Percentiles rank a stretch among this genome's conserved stretches.
Evolutionary conservation across 2,888 invertebrate genomes (phyloP).

Genomic region (Eledone cirrhosa): DNA sequence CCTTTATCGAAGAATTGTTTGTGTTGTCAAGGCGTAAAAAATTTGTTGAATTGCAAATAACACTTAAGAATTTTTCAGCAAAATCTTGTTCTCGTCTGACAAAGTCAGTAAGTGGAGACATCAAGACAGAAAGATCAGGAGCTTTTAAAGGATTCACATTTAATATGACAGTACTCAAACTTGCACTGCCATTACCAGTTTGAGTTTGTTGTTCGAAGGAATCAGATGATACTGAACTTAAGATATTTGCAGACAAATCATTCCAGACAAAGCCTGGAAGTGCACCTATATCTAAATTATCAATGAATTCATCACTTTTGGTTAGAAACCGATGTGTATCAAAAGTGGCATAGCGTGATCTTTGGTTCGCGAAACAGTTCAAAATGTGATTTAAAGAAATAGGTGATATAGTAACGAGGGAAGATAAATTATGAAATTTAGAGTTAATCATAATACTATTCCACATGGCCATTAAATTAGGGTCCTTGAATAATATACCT

Average conservation of each 20-base stretch:
- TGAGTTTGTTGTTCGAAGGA: constrained; percentile 58
- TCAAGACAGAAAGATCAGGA: constrained; percentile 58
- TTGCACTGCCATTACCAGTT: constrained; percentile 51
- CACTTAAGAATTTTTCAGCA: constrained; percentile 60
- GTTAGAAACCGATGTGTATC: constrained; percentile 63
- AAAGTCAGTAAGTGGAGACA: constrained; percentile 60
- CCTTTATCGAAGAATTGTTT: constrained; percentile 31
- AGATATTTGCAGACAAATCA: constrained; percentile 41
- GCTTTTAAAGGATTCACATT: constrained; percentile 54
- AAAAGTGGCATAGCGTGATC: constrained; percentile 61
- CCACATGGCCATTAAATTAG: background rate
- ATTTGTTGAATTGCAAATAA: constrained; percentile 63
- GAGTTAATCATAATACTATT: constrained; percentile 4
- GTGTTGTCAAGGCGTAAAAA: constrained; percentile 55
- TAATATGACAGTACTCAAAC: constrained; percentile 54
- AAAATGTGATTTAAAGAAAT: constrained; percentile 60
- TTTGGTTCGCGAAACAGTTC: constrained; percentile 59
- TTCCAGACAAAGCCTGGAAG: constrained; percentile 56
- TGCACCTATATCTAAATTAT: constrained; percentile 45
- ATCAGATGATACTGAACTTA: constrained; percentile 41
- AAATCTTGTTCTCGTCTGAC: constrained; percentile 60
- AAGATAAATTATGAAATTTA: constrained; percentile 38
- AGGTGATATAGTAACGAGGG: constrained; percentile 47
- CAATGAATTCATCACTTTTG: constrained; percentile 55
- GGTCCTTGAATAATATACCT: background rate